These are phyloP conservation scores for Cyclargus thomasi DNA, from an alignment of 1,140 invertebrate genomes.

Conservation along the genomic window DNA sequence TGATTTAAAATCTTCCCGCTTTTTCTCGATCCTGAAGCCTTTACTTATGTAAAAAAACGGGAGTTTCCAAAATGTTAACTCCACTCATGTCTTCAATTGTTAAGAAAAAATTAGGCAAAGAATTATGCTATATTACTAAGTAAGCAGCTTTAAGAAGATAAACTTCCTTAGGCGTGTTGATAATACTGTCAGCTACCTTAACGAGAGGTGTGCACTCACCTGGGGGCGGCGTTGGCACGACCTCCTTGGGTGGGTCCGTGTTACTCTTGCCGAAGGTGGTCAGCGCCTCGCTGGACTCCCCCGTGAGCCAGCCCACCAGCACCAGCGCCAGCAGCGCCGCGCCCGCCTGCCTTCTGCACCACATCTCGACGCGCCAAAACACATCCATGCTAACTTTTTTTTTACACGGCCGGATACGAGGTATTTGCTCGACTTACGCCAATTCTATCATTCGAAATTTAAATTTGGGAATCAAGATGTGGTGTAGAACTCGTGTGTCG, in stretches of 20 bases:
- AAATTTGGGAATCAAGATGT: conserved; percentile 30
- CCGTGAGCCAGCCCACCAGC: conserved; percentile 67
- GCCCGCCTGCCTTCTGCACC: conserved; percentile 56
- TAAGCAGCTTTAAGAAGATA: too few relatives aligned
- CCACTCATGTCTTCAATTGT: too few relatives aligned
- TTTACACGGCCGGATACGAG: conserved; percentile 1
- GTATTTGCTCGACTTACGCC: background rate
- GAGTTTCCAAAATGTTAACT: too few relatives aligned
- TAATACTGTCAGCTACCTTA: too few relatives aligned
- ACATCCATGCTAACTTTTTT: conserved; percentile 46
- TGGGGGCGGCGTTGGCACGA: conserved; percentile 74
- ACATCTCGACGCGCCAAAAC: conserved; percentile 60
- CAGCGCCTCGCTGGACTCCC: conserved; percentile 75
- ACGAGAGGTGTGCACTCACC: conserved; percentile 50
- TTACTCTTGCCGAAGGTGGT: conserved; percentile 83
- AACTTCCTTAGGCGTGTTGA: too few relatives aligned
- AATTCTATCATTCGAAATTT: conserved; percentile 7
- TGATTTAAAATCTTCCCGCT: too few relatives aligned
- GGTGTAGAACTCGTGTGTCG: conserved; percentile 22
- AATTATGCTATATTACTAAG: too few relatives aligned
- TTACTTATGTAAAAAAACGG: too few relatives aligned
- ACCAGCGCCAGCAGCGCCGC: conserved; percentile 65
- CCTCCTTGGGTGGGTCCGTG: conserved; percentile 60
- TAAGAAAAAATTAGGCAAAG: too few relatives aligned
- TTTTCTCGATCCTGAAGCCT: too few relatives aligned